These are phyloP conservation scores for Myotis yumanensis DNA, from an alignment of 2,113 vertebrate species.

Conservation along the genomic window DNA sequence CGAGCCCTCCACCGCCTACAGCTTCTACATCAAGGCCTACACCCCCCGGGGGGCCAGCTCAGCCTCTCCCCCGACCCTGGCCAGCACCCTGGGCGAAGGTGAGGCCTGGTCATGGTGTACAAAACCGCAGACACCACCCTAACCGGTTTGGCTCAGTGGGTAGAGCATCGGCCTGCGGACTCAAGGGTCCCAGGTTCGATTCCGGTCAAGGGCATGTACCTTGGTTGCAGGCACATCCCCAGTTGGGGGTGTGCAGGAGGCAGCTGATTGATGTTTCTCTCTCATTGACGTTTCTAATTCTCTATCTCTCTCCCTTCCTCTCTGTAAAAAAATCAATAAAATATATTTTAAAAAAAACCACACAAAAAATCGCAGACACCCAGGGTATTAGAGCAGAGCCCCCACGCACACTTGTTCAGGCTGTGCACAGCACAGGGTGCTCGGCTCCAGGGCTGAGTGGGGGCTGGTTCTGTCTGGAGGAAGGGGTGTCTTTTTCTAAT, in stretches of 20 bases:
- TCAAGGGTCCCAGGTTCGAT: no score
- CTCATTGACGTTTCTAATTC: no score
- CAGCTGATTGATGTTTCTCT: no score
- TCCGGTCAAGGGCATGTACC: no score
- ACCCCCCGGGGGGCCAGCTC: constrained; percentile 96
- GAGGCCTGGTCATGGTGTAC: constrained; percentile 57
- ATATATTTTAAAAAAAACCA: no score
- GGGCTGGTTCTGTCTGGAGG: not conserved
- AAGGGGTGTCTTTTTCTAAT: not conserved
- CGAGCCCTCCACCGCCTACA: constrained; percentile 96
- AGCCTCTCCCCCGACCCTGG: constrained; percentile 88
- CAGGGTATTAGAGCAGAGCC: accelerated
- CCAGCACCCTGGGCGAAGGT: constrained; percentile 96
- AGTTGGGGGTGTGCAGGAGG: no score
- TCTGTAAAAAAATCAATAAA: no score
- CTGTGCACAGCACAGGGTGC: accelerated
- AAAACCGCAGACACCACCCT: not conserved
- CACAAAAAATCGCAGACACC: no score
- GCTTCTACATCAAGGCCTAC: constrained; percentile 98
- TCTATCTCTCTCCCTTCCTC: no score
- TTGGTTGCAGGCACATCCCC: no score
- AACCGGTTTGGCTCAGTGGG: no score
- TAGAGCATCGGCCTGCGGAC: no score
- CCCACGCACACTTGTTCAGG: accelerated
- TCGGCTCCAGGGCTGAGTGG: not conserved